Evolutionary conservation across 2,797 vertebrate species (phyloP).

Genomic region (Picus viridis): DNA sequence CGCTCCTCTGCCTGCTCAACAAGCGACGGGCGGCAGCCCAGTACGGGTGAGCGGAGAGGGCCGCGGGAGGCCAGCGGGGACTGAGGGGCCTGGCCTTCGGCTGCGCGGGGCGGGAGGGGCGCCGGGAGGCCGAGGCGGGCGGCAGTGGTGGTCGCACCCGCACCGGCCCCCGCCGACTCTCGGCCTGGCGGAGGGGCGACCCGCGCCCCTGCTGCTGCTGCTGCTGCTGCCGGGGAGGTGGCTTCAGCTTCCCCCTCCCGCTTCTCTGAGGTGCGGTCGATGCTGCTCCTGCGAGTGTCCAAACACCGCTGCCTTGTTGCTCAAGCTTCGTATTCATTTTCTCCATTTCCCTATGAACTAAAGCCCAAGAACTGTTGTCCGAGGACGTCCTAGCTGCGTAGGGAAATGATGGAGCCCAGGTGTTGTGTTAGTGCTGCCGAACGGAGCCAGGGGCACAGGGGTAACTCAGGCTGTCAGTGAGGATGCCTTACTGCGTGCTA

Average conservation of each 20-base stretch:
- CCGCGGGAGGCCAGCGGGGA: neutral
- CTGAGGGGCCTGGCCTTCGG: neutral
- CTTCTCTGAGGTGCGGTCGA: fast-evolving
- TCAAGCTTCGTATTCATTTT: fast-evolving
- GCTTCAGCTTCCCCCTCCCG: neutral
- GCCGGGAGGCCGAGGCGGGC: neutral
- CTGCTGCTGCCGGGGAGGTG: neutral
- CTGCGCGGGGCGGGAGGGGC: neutral
- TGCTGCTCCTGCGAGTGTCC: neutral
- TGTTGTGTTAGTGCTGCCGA: neutral
- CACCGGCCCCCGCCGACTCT: neutral
- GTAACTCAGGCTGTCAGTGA: fast-evolving
- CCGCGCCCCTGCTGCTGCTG: neutral
- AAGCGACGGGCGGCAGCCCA: conserved; percentile 72
- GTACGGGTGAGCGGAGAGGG: conserved; percentile 81
- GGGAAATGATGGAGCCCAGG: neutral
- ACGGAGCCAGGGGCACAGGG: neutral
- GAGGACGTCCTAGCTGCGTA: fast-evolving
- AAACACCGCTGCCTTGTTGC: fast-evolving
- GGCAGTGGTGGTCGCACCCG: neutral
- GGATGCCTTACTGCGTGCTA: neutral
- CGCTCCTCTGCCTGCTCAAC: conserved; percentile 84
- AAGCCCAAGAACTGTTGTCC: fast-evolving
- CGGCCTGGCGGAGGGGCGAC: neutral
- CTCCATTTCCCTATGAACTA: neutral